phyloP scores from a whole-genome alignment of 92 coral and sea anemone species.

The Metridium senile region DNA sequence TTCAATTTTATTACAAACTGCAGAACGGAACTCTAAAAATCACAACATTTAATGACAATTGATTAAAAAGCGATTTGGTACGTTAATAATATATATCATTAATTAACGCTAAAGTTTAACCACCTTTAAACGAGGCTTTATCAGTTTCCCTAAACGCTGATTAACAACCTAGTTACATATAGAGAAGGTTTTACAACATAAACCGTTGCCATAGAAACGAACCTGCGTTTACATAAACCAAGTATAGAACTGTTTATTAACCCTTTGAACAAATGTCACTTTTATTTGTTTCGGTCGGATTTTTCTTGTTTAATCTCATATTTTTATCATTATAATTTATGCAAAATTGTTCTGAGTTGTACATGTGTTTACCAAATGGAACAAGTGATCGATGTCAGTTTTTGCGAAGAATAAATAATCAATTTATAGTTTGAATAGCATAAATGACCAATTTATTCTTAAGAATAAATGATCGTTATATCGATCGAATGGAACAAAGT shows the following conservation, averaged over 20 bases:
- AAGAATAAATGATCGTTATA: not conserved
- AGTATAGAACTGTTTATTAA: not conserved
- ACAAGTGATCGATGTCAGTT: not conserved
- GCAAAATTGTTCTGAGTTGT: not conserved
- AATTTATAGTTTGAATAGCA: not conserved
- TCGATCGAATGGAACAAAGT: no score
- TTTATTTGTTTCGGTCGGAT: not conserved
- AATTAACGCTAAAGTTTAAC: no score
- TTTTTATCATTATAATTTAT: not conserved
- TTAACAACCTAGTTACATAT: not conserved
- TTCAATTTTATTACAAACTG: no score
- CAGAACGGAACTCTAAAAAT: no score
- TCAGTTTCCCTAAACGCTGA: not conserved
- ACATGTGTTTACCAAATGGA: not conserved
- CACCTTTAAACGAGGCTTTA: not conserved
- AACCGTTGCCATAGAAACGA: not conserved
- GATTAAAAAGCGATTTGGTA: no score
- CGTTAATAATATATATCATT: no score
- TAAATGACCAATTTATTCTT: not conserved
- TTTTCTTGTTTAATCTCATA: not conserved
- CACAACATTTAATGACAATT: no score
- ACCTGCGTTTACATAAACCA: not conserved
- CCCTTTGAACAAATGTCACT: not conserved
- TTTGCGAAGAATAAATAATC: not conserved
- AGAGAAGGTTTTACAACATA: not conserved